Conservation (phyloP, 2,888 invertebrate species). For the Drosophila borborema region DNA sequence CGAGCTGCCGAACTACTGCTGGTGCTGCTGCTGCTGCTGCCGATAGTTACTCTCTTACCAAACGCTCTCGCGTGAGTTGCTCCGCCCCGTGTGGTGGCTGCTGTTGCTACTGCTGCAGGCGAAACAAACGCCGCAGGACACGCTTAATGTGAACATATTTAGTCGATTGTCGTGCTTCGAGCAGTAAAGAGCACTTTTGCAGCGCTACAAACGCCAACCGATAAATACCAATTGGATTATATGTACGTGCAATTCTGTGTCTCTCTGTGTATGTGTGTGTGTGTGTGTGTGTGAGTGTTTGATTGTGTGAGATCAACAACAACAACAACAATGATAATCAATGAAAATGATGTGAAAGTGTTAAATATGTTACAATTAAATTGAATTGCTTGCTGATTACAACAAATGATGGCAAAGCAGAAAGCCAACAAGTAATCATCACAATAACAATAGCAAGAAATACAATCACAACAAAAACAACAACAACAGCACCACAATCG, state of each 20-base stretch:
- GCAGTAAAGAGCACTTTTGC: slow-evolving; percentile 67
- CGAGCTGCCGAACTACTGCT: background rate
- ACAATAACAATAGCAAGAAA: slow-evolving; percentile 53
- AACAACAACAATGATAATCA: slow-evolving; percentile 40
- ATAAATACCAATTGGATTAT: slow-evolving; percentile 56
- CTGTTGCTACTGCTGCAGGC: slow-evolving; percentile 78
- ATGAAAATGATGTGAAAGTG: slow-evolving; percentile 71
- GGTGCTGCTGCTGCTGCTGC: background rate
- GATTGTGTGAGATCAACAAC: background rate
- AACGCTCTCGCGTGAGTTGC: slow-evolving; percentile 62
- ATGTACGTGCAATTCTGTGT: slow-evolving; percentile 19
- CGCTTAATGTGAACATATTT: slow-evolving; percentile 52
- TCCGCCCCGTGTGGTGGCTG: slow-evolving; percentile 66
- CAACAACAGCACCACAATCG: slow-evolving; percentile 33
- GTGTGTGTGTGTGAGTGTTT: slow-evolving; percentile 3
- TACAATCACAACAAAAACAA: slow-evolving; percentile 18
- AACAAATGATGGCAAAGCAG: slow-evolving; percentile 68
- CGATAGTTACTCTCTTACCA: slow-evolving; percentile 24
- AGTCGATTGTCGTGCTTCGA: slow-evolving; percentile 81
- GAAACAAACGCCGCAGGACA: slow-evolving; percentile 82
- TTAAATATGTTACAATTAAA: slow-evolving; percentile 75
- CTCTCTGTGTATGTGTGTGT: slow-evolving; percentile 7
- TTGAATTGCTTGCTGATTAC: slow-evolving; percentile 74
- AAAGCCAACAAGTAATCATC: slow-evolving; percentile 49
- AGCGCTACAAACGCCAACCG: slow-evolving; percentile 42